Conservation (phyloP, 2,888 invertebrate species). For the Megamerina dolium region DNA sequence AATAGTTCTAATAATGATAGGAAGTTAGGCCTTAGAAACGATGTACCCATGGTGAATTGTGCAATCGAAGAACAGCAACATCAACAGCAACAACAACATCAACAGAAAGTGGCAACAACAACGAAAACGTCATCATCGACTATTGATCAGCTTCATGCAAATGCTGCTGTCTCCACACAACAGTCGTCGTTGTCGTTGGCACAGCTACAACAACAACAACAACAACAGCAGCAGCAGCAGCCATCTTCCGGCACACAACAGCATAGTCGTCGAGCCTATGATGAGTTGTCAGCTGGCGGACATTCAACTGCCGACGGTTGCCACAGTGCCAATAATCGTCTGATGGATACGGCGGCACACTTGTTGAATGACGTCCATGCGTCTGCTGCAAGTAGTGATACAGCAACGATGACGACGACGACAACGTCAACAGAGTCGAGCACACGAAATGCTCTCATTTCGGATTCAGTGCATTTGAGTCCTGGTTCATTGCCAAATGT, state of each 20-base stretch:
- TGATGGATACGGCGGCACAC: conserved; percentile 12
- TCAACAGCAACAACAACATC: conserved; percentile 15
- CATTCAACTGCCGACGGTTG: conserved; percentile 7
- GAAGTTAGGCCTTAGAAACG: conserved; percentile 41
- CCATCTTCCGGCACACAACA: not conserved
- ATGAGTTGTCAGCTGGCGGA: conserved; percentile 16
- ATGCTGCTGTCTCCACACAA: not conserved
- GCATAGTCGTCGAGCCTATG: not conserved
- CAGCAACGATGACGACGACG: conserved; percentile 13
- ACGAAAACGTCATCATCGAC: conserved; percentile 15
- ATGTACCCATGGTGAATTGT: conserved; percentile 47
- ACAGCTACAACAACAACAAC: conserved; percentile 3
- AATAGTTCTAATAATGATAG: conserved; percentile 32
- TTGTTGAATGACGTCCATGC: conserved; percentile 11
- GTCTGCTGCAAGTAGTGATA: conserved; percentile 4
- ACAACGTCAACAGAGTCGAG: conserved; percentile 24
- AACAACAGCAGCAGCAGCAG: conserved; percentile 11
- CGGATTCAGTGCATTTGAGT: conserved; percentile 69
- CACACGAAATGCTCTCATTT: conserved; percentile 61
- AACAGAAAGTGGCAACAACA: conserved; percentile 18
- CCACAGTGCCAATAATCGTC: conserved; percentile 18
- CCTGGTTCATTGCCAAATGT: conserved; percentile 27
- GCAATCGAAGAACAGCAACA: conserved; percentile 37
- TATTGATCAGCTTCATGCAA: conserved; percentile 4
- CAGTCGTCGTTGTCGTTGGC: not conserved